phyloP scores from a whole-genome alignment of 2,797 vertebrate species.

The Cyprinodon diabolis region DNA sequence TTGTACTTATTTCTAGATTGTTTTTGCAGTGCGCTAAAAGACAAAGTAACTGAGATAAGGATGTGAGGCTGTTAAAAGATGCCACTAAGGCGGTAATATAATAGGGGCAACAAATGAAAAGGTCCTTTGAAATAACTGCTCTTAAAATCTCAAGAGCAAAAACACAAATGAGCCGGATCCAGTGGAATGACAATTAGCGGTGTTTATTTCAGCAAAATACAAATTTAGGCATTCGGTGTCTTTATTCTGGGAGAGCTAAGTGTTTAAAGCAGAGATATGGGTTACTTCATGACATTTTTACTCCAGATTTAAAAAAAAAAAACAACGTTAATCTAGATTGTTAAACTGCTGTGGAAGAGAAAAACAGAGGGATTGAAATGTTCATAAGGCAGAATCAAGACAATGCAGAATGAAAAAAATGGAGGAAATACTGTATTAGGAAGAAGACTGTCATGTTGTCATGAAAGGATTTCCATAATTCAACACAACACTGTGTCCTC shows the following conservation, averaged over 20 bases:
- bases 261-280: not conserved
- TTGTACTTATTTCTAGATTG: too few relatives aligned
- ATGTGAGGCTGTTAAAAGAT: not conserved
- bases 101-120: not conserved
- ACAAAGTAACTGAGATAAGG: not conserved
- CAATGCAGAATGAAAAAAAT: too few relatives aligned
- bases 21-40: not conserved
- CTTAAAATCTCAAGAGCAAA: not conserved
- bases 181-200: not conserved
- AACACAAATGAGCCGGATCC: not conserved
- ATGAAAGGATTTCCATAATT: too few relatives aligned
- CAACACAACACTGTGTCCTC: too few relatives aligned
- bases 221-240: not conserved
- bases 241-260: not conserved
- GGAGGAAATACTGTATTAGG: too few relatives aligned
- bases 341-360: not conserved
- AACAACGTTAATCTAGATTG: too few relatives aligned
- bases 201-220: not conserved
- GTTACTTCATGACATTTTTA: too few relatives aligned
- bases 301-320: too few relatives aligned
- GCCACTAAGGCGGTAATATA: not conserved
- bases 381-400: not conserved
- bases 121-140: not conserved
- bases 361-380: not conserved
- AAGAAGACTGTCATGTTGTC: too few relatives aligned